Evolutionary conservation across 2,113 vertebrate genomes (phyloP).

Genomic region (Actenoides lindsayi): DNA sequence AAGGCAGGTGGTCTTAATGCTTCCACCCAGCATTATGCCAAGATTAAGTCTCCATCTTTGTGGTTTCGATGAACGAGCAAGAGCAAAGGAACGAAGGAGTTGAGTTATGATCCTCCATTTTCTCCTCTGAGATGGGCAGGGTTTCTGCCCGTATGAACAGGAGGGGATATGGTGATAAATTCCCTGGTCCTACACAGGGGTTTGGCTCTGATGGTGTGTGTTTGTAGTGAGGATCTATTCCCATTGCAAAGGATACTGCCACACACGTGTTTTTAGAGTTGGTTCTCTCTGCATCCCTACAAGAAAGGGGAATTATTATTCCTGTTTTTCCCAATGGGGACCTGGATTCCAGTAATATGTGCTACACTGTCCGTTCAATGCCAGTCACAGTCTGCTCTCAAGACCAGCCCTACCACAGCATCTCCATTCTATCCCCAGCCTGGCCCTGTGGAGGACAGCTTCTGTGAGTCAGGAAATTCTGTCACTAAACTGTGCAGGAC

Average conservation of each 20-base stretch:
- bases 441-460: background rate
- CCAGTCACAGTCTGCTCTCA: background rate
- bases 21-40: background rate
- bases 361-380: background rate
- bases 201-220: background rate
- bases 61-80: background rate
- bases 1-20: background rate
- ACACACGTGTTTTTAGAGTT: background rate
- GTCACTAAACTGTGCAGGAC: background rate
- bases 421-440: background rate
- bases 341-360: background rate
- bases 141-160: conserved; percentile 40
- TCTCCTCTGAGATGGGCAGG: conserved; percentile 31
- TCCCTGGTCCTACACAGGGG: background rate
- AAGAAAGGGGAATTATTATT: background rate
- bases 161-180: background rate
- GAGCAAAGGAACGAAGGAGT: background rate
- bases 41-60: background rate
- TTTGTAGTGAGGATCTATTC: background rate
- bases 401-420: background rate
- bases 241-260: background rate
- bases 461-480: background rate
- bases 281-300: background rate
- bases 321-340: background rate
- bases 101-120: background rate